Evolutionary conservation across 2,113 vertebrate genomes (phyloP).

Genomic region (Coryphaenoides rupestris): DNA sequence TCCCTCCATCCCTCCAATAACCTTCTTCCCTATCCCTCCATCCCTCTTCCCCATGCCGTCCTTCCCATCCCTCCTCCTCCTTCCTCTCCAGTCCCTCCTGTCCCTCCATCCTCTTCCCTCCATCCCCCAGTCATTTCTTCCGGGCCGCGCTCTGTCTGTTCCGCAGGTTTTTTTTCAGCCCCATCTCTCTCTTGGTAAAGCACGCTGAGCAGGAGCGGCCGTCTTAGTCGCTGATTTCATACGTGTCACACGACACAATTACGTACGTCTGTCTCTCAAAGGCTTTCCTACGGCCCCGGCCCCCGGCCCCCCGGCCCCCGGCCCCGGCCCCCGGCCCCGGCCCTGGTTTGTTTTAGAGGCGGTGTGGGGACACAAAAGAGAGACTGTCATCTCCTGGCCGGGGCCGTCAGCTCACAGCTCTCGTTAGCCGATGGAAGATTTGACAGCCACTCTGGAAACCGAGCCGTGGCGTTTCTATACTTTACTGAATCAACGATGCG

Average conservation of each 20-base stretch:
- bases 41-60: slow-evolving; percentile 5
- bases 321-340: slow-evolving; percentile 16
- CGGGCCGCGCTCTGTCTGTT: too few species aligned
- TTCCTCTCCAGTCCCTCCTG: not conserved
- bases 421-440: slow-evolving; percentile 42
- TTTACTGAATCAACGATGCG: slow-evolving; percentile 29
- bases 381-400: slow-evolving; percentile 59
- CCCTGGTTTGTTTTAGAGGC: slow-evolving; percentile 49
- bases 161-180: slow-evolving; percentile 31
- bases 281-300: slow-evolving; percentile 50
- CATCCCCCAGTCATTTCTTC: not conserved
- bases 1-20: not conserved
- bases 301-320: slow-evolving; percentile 6
- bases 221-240: slow-evolving; percentile 64
- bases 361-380: slow-evolving; percentile 51
- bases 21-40: slow-evolving; percentile 1
- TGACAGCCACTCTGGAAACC: slow-evolving; percentile 47
- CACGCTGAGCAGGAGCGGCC: slow-evolving; percentile 23
- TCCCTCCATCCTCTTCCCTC: not conserved
- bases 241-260: slow-evolving; percentile 67
- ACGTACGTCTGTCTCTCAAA: slow-evolving; percentile 52
- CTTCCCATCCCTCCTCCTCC: not conserved
- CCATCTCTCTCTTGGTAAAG: slow-evolving; percentile 45
- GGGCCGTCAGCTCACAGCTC: slow-evolving; percentile 45
- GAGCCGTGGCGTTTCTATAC: slow-evolving; percentile 20